A percentile compares a stretch with the other conserved stretches of the same genome.
phyloP scores from a whole-genome alignment of 2,113 vertebrate species.

The Heterotis niloticus region DNA sequence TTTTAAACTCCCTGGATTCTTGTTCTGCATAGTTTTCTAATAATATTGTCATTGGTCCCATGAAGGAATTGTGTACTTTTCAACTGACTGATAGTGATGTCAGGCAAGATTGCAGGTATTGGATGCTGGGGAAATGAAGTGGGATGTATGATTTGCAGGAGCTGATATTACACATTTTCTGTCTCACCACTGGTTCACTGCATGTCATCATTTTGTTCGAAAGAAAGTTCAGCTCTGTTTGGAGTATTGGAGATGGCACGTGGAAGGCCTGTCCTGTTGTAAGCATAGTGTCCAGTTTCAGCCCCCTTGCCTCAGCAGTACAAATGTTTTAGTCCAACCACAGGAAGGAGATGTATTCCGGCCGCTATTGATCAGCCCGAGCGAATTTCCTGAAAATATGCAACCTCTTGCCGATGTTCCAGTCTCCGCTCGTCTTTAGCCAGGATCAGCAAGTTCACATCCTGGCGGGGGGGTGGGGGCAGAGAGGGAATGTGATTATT shows the following conservation, averaged over 20 bases:
- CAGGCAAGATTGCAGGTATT: not conserved
- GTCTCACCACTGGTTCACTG: not conserved
- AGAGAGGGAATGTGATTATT: not conserved
- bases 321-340: not conserved
- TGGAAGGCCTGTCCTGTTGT: not conserved
- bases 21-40: slow-evolving; percentile 12
- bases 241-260: not conserved
- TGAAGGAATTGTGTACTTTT: slow-evolving; percentile 5
- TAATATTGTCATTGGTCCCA: slow-evolving; percentile 2
- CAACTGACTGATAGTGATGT: not conserved
- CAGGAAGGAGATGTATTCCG: not conserved
- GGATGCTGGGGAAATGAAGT: not conserved
- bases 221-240: too few relatives aligned
- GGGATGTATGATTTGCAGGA: not conserved
- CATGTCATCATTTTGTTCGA: too few relatives aligned
- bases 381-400: slow-evolving; percentile 9
- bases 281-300: slow-evolving; percentile 1
- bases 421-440: not conserved
- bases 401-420: not conserved
- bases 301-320: not conserved
- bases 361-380: not conserved
- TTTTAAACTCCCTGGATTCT: not conserved
- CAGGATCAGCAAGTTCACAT: not conserved
- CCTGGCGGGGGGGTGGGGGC: not conserved
- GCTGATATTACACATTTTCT: not conserved